These are phyloP conservation scores for Cryptoblepharus egeriae DNA, from an alignment of 2,797 vertebrate species.

Conservation along the genomic window DNA sequence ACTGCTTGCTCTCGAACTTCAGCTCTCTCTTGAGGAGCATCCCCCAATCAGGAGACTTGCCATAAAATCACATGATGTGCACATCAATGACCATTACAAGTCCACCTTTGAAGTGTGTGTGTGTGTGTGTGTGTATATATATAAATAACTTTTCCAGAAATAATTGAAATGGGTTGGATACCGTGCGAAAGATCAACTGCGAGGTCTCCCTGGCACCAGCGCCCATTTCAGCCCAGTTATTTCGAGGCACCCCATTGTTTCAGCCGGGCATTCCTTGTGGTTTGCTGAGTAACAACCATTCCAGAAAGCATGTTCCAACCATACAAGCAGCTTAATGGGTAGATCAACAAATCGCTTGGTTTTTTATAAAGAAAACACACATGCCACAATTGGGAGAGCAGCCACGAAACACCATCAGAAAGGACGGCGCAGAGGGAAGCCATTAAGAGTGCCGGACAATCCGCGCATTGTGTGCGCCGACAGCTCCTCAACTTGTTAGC, in stretches of 20 bases:
- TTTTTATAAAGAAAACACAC: constrained; percentile 49
- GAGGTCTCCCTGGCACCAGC: constrained; percentile 17
- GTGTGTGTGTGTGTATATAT: too few species aligned
- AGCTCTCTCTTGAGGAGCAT: too few species aligned
- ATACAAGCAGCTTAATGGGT: constrained; percentile 7
- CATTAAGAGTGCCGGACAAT: constrained; percentile 9
- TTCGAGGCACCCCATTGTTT: constrained; percentile 12
- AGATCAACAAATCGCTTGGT: background rate
- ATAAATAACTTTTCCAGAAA: rapidly evolving
- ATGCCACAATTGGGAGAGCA: constrained; percentile 42
- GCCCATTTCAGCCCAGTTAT: constrained; percentile 26
- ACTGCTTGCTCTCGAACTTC: too few species aligned
- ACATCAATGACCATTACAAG: rapidly evolving
- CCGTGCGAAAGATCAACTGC: constrained; percentile 3
- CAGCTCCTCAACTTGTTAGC: constrained; percentile 21
- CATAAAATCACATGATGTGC: background rate
- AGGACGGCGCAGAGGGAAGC: background rate
- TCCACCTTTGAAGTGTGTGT: too few species aligned
- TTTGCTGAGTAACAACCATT: constrained; percentile 1
- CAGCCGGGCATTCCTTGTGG: constrained; percentile 22
- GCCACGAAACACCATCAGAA: background rate
- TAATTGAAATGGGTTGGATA: constrained; percentile 20
- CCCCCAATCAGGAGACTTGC: background rate
- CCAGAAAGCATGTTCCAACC: background rate
- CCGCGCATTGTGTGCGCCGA: constrained; percentile 48